Conservation (phyloP, 2,888 invertebrate genomes). For the Ichneumoninae sp. region DNA sequence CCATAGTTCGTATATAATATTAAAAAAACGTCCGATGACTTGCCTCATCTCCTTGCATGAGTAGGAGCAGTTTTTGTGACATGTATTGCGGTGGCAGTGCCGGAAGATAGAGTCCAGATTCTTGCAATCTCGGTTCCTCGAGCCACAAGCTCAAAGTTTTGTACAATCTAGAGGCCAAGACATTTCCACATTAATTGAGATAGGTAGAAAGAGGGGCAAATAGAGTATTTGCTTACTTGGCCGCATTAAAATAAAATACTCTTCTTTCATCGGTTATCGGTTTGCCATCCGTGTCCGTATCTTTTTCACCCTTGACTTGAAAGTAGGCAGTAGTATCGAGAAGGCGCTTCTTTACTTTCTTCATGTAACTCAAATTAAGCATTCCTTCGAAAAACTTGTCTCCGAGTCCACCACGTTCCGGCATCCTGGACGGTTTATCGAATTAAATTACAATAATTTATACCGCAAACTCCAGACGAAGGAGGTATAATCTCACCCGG, state of each 20-base stretch:
- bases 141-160: slow-evolving; percentile 90
- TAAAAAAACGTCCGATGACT: slow-evolving; percentile 46
- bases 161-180: slow-evolving; percentile 85
- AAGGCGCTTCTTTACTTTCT: slow-evolving; percentile 89
- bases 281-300: slow-evolving; percentile 79
- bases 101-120: slow-evolving; percentile 88
- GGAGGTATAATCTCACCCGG: slow-evolving; percentile 73
- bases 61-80: slow-evolving; percentile 87
- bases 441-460: slow-evolving; percentile 10
- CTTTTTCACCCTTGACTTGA: slow-evolving; percentile 84
- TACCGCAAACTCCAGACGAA: not conserved
- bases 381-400: slow-evolving; percentile 91
- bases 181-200: not conserved
- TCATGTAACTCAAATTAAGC: slow-evolving; percentile 88
- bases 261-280: slow-evolving; percentile 81
- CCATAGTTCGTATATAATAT: not conserved
- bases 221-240: slow-evolving; percentile 74
- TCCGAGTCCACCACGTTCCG: slow-evolving; percentile 88
- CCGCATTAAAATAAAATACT: slow-evolving; percentile 80
- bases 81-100: slow-evolving; percentile 91
- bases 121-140: slow-evolving; percentile 91
- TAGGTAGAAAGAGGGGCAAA: no score
- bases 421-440: slow-evolving; percentile 81
- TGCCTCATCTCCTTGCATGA: slow-evolving; percentile 88
- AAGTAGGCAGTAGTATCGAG: slow-evolving; percentile 88